phyloP scores from a whole-genome alignment of 2,113 vertebrate species.

The Nestor notabilis region DNA sequence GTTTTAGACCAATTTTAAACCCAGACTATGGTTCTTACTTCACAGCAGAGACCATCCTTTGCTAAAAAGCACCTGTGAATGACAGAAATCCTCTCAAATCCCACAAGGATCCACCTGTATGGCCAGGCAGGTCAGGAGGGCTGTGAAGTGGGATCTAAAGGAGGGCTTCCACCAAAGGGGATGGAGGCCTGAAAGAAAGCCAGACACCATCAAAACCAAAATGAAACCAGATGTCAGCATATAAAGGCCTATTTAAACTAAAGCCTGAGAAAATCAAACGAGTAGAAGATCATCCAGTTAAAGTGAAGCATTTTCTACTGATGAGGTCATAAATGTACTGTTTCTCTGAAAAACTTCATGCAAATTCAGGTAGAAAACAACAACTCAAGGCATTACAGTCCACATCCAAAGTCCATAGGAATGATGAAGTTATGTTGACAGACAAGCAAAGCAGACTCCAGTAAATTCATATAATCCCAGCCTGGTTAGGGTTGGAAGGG shows the following conservation, averaged over 20 bases:
- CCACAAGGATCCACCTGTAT: accelerated
- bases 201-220: not conserved
- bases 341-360: not conserved
- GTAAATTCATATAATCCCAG: not conserved
- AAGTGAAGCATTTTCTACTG: slow-evolving; percentile 1
- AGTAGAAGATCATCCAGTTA: not conserved
- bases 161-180: not conserved
- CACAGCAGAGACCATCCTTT: not conserved
- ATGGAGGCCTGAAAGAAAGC: not conserved
- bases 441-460: not conserved
- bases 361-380: not conserved
- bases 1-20: not conserved
- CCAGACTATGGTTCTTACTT: not conserved
- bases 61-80: not conserved
- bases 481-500: not conserved
- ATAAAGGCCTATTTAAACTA: not conserved
- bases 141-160: not conserved
- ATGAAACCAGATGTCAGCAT: slow-evolving; percentile 9
- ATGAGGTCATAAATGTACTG: not conserved
- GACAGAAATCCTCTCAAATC: not conserved
- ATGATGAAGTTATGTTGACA: not conserved
- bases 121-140: not conserved
- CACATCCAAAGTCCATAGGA: accelerated
- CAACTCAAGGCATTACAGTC: not conserved
- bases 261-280: slow-evolving; percentile 18